Percentiles rank a stretch among this genome's conserved stretches.
Evolutionary conservation across 2,888 invertebrate species (phyloP).

Genomic region (Eugnorisma glareosa): DNA sequence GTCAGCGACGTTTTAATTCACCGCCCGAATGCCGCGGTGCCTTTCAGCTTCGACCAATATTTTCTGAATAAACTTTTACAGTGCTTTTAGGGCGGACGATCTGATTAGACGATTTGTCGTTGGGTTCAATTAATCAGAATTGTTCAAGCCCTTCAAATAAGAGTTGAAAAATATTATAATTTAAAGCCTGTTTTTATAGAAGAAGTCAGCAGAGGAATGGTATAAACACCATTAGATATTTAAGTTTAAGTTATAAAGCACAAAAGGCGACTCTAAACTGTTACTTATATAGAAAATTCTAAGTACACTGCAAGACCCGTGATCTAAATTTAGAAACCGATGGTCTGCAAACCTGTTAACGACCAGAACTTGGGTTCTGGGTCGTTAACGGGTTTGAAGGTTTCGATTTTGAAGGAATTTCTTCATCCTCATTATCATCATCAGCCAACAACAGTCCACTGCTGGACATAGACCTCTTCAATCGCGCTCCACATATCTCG

Average conservation of each 20-base stretch:
- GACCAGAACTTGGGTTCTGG: no score
- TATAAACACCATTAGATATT: background rate
- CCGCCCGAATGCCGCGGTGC: constrained; percentile 50
- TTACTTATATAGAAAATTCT: background rate
- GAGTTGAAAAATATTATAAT: background rate
- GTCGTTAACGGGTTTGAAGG: no score
- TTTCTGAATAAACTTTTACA: constrained; percentile 67
- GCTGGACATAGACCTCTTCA: no score
- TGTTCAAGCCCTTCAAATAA: background rate
- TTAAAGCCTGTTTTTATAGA: background rate
- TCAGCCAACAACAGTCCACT: no score
- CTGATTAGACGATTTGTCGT: constrained; percentile 42
- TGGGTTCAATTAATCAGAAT: background rate
- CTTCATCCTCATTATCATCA: background rate
- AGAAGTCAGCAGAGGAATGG: background rate
- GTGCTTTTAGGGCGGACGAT: constrained; percentile 56
- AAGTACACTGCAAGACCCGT: background rate
- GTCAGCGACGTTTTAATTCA: constrained; percentile 64
- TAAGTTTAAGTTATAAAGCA: background rate
- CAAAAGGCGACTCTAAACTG: background rate
- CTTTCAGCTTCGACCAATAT: constrained; percentile 70
- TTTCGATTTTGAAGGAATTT: background rate
- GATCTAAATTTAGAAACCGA: background rate
- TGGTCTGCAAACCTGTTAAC: background rate
- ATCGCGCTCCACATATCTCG: no score